phyloP scores from a whole-genome alignment of 2,113 vertebrate species.

The Meles meles region DNA sequence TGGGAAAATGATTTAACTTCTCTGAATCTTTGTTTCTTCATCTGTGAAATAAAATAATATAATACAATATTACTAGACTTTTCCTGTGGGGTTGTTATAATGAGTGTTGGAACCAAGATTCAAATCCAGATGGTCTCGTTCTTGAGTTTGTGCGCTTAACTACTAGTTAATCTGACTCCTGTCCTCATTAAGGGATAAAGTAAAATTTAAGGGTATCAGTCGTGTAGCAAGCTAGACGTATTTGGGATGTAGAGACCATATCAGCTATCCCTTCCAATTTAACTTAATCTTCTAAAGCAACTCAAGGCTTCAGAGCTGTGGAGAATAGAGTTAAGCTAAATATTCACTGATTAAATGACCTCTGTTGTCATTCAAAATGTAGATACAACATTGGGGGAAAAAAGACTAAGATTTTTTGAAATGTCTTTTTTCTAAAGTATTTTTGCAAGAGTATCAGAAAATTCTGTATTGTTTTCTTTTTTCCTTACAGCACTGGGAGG shows the following conservation, averaged over 20 bases:
- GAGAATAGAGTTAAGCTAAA: neutral
- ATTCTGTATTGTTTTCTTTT: neutral
- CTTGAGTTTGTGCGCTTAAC: neutral
- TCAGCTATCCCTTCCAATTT: neutral
- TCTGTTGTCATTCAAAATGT: neutral
- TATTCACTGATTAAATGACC: neutral
- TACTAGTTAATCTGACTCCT: neutral
- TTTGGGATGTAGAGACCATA: neutral
- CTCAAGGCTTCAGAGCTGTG: neutral
- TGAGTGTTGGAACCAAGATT: neutral
- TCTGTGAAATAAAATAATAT: neutral
- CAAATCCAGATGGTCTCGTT: neutral
- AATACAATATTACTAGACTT: neutral
- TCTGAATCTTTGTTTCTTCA: neutral
- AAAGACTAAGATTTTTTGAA: neutral
- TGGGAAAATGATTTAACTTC: neutral
- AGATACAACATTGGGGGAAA: neutral
- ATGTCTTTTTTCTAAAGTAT: neutral
- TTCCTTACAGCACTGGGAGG: conserved; percentile 93
- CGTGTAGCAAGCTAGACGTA: neutral
- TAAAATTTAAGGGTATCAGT: no score
- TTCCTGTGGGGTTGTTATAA: neutral
- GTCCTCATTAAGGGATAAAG: neutral
- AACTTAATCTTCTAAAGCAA: neutral
- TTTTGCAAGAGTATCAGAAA: conserved; percentile 3